A percentile compares a stretch with the other conserved stretches of the same genome.
phyloP scores from a whole-genome alignment of 2,113 vertebrate genomes.

The Acanthisitta chloris region DNA sequence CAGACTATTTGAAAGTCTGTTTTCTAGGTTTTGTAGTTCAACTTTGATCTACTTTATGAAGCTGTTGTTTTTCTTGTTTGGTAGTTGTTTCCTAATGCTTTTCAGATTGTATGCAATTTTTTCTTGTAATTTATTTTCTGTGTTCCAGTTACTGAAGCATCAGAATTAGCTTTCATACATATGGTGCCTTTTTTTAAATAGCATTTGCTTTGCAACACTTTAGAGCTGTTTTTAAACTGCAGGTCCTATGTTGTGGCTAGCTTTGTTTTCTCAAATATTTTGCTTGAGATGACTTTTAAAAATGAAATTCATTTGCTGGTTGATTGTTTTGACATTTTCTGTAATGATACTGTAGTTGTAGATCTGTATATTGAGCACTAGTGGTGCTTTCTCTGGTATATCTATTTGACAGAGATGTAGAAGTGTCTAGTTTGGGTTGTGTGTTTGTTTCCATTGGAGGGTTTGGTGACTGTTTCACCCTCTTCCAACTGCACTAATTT shows the following conservation, averaged over 20 bases:
- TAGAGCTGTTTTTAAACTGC: background rate
- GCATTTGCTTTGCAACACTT: background rate
- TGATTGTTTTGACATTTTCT: background rate
- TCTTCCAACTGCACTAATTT: background rate
- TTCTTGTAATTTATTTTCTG: background rate
- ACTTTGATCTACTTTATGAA: background rate
- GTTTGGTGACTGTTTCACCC: background rate
- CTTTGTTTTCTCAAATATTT: background rate
- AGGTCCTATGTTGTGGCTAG: background rate
- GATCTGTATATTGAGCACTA: background rate
- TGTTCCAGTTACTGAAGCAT: background rate
- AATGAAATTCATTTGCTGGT: background rate
- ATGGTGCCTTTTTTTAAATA: background rate
- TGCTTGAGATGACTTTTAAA: background rate
- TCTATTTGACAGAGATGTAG: background rate
- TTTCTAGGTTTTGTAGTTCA: background rate
- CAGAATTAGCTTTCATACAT: background rate
- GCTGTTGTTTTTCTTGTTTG: background rate
- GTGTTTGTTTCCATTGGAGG: background rate
- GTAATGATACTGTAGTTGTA: background rate
- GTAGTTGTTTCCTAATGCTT: background rate
- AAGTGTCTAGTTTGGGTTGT: background rate
- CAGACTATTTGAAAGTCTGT: background rate
- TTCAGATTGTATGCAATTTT: background rate
- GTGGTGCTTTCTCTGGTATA: background rate